phyloP scores from a whole-genome alignment of 2,113 vertebrate species.

The Oryzias javanicus region DNA sequence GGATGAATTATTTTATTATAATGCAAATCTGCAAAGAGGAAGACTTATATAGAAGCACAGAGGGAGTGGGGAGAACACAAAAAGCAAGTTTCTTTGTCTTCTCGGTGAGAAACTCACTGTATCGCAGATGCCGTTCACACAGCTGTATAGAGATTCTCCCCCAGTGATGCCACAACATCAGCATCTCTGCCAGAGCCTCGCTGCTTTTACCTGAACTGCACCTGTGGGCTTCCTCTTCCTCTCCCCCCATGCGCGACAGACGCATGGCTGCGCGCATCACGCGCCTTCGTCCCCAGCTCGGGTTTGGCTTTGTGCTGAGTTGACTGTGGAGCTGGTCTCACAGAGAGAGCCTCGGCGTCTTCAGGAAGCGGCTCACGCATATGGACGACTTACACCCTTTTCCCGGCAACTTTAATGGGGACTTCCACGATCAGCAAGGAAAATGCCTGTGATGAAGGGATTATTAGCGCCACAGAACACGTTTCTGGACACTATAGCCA shows the following conservation, averaged over 20 bases:
- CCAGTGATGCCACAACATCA: conserved; percentile 46
- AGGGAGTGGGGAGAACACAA: no score
- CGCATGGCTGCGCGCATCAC: conserved; percentile 50
- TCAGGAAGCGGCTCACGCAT: conserved; percentile 41
- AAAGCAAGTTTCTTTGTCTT: no score
- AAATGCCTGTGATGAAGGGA: conserved; percentile 99
- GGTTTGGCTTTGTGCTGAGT: conserved; percentile 51
- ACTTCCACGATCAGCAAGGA: conserved; percentile 85
- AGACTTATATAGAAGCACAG: no score
- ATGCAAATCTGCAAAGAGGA: no score
- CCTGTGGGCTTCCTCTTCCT: conserved; percentile 62
- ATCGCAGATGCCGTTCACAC: conserved; percentile 14
- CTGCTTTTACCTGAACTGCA: conserved; percentile 63
- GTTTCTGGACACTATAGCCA: conserved; percentile 97
- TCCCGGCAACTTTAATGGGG: conserved; percentile 90
- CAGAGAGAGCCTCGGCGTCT: conserved; percentile 25
- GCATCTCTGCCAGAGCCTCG: conserved; percentile 48
- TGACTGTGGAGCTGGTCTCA: conserved; percentile 42
- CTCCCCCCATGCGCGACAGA: conserved; percentile 40
- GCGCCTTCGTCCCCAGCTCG: conserved; percentile 35
- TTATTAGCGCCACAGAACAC: conserved; percentile 98
- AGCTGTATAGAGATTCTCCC: conserved; percentile 45
- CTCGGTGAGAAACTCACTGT: no score
- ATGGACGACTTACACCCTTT: conserved; percentile 48
- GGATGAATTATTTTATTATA: no score